phyloP scores from a whole-genome alignment of 2,888 invertebrate genomes.

The Thymelicus lineola region DNA sequence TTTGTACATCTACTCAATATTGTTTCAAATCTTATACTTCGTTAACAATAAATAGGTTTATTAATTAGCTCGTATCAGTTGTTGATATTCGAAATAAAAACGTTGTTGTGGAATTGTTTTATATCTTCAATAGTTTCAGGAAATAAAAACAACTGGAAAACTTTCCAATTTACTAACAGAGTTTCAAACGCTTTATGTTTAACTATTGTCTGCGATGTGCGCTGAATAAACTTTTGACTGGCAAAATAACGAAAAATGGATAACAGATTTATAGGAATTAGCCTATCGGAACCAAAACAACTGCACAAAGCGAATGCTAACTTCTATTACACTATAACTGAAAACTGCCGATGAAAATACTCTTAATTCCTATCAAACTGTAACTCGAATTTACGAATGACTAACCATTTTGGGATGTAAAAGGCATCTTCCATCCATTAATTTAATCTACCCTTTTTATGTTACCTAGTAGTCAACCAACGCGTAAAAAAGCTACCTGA shows the following conservation, averaged over 20 bases:
- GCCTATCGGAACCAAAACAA: conserved; percentile 34
- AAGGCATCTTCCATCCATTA: too few relatives aligned
- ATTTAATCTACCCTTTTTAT: too few relatives aligned
- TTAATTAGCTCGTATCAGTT: too few relatives aligned
- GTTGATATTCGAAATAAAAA: background rate
- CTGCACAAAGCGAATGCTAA: conserved; percentile 27
- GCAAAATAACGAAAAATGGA: conserved; percentile 35
- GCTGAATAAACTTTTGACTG: conserved; percentile 38
- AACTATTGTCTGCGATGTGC: conserved; percentile 38
- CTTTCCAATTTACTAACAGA: conserved; percentile 34
- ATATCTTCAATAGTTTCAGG: conserved; percentile 13
- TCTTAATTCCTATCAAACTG: too few relatives aligned
- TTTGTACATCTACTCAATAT: background rate
- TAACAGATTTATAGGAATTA: conserved; percentile 38
- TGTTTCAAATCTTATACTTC: background rate
- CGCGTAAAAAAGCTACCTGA: too few relatives aligned
- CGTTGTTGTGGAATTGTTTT: conserved; percentile 1
- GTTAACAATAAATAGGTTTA: too few relatives aligned
- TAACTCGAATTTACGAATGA: too few relatives aligned
- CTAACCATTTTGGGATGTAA: too few relatives aligned
- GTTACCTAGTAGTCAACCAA: too few relatives aligned
- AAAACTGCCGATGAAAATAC: background rate
- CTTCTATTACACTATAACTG: conserved; percentile 12
- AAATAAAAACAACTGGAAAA: conserved; percentile 26
- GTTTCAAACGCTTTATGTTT: conserved; percentile 38